These are phyloP conservation scores for Bombus confusus DNA, from an alignment of 1,140 invertebrate species.

Conservation along the genomic window DNA sequence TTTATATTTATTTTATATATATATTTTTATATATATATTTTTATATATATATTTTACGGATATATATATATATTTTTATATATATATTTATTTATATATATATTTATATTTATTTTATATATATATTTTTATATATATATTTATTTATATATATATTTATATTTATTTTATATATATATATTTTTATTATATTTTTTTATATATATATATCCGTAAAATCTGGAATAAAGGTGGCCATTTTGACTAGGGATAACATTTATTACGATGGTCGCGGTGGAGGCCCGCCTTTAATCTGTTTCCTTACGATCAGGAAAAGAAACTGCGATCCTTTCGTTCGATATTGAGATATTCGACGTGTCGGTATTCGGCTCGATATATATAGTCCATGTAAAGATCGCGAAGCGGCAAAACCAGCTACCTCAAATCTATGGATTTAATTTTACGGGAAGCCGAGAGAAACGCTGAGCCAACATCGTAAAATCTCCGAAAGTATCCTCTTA, in stretches of 20 bases:
- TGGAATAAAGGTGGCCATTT: not conserved
- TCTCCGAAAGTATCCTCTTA: not conserved
- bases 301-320: not conserved
- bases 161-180: no score
- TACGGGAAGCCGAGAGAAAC: slow-evolving; percentile 26
- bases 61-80: no score
- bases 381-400: not conserved
- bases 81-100: no score
- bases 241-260: slow-evolving; percentile 6
- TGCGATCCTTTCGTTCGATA: not conserved
- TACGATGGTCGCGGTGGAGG: no score
- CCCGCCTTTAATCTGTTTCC: not conserved
- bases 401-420: no score
- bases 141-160: no score
- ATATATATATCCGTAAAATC: not conserved
- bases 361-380: not conserved
- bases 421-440: slow-evolving; percentile 18
- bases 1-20: no score
- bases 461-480: slow-evolving; percentile 32
- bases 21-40: no score
- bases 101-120: no score
- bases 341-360: not conserved
- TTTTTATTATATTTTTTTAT: no score
- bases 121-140: no score
- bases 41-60: no score